These are phyloP conservation scores for Cactoblastis cactorum DNA, from an alignment of 2,888 invertebrate species.

Conservation along the genomic window DNA sequence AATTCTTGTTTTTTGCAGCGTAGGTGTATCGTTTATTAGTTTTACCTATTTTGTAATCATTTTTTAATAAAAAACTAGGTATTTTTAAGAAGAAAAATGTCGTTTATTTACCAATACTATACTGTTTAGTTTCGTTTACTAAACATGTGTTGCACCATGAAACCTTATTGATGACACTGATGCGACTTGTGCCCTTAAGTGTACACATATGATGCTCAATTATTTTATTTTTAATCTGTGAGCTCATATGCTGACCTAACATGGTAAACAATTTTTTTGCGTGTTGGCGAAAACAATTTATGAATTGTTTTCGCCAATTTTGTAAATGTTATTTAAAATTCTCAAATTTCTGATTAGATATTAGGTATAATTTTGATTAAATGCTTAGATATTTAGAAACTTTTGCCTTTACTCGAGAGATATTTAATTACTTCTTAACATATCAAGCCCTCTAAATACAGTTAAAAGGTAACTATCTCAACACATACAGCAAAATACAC, in stretches of 20 bases:
- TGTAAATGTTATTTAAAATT: background rate
- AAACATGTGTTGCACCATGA: background rate
- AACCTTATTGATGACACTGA: background rate
- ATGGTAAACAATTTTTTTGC: background rate
- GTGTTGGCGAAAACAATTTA: background rate
- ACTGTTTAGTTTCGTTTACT: no score
- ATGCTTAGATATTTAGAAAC: no score
- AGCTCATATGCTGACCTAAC: slow-evolving; percentile 1
- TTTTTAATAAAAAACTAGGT: background rate
- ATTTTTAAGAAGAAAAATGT: background rate
- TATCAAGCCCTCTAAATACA: no score
- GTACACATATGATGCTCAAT: background rate
- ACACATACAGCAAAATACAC: no score
- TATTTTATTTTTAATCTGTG: slow-evolving; percentile 3
- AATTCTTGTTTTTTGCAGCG: background rate
- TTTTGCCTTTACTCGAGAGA: no score
- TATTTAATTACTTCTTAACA: no score
- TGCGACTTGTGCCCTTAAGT: background rate
- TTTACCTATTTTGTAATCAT: background rate
- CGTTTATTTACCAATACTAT: no score
- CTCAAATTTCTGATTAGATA: background rate
- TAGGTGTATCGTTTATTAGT: background rate
- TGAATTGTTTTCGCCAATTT: no score
- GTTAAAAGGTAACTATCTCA: no score
- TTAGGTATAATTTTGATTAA: background rate